Evolutionary conservation across 2,113 vertebrate genomes (phyloP), one percentile per base, ranked within the genome.

Genomic region (Lepus timidus): DNA sequence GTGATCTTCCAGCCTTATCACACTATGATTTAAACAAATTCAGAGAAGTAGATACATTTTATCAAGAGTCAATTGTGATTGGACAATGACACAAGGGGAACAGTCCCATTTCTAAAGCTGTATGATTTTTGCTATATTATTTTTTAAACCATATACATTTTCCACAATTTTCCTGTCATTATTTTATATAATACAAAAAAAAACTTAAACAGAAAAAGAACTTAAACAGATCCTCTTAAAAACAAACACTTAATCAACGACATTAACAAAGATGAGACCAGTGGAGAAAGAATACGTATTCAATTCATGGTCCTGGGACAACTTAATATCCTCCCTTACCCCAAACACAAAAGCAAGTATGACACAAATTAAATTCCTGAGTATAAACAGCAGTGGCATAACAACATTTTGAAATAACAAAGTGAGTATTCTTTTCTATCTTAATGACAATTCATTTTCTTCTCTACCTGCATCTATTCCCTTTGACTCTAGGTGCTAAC

Each of bases 201-300:
- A 92, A n/a, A 44, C 44, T 44, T 33, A 89, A 9, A 90, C 44
- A 90, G 51, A 86, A 71, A 73, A 22, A 88, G 10, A 90, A 78
- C 6, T 51, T 23, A 86, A 81, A 92, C 2, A 65, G 20, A 87
- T 90, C 6, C 22, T 64, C 51, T 76, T 82, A 93, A 17, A 83
- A 65, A 19, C 8, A 8, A 70, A 75, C 29, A 0, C 51, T 78
- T 87, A 62, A 29, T 92, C 55, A 80, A 71, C 55, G 22, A 62
- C 3, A 62, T 31, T 55, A 49, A 27, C 87, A 64, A 22, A 22
- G 31, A 19, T 23, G 68, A 78, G 31, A 84, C 17, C 52, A 89
- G 62, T 13, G 19, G 19, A 20, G 19, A 86, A 79, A 82, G 7
- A 88, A 49, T 9, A 2, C 51, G 5, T 6, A 62, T 51, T 87